These are phyloP conservation scores for Embiotoca jacksoni DNA, from an alignment of 2,113 vertebrate genomes.

Conservation along the genomic window DNA sequence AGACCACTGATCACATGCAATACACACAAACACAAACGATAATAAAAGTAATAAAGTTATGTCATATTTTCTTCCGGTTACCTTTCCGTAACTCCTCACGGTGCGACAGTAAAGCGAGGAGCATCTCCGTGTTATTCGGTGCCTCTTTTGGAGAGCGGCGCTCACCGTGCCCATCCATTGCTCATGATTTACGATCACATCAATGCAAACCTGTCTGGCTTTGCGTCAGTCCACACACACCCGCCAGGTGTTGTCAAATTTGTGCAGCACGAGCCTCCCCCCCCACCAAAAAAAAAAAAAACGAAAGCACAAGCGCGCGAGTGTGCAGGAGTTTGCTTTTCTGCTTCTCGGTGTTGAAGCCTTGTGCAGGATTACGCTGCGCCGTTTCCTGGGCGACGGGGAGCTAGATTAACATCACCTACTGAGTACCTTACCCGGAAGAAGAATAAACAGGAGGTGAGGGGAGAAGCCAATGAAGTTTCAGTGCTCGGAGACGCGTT, in stretches of 20 bases:
- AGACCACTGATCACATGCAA: not conserved
- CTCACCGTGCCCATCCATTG: conserved; percentile 82
- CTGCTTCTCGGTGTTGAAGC: conserved; percentile 43
- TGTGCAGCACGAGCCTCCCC: not conserved
- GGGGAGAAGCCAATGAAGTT: conserved; percentile 30
- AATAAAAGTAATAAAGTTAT: not conserved
- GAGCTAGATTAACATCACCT: conserved; percentile 78
- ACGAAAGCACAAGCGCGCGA: not conserved
- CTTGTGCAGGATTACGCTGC: conserved; percentile 67
- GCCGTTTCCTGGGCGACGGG: conserved; percentile 78
- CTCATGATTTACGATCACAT: conserved; percentile 66
- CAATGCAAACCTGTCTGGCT: not conserved
- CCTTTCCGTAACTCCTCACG: conserved; percentile 87
- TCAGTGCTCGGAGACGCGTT: conserved; percentile 5
- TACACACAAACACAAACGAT: not conserved
- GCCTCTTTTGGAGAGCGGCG: conserved; percentile 74
- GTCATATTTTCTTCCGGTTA: conserved; percentile 50
- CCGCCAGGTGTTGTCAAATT: conserved; percentile 1
- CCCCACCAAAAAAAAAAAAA: too few species aligned
- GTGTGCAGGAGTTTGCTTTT: conserved; percentile 38
- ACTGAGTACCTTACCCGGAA: conserved; percentile 59
- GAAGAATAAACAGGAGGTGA: conserved; percentile 35
- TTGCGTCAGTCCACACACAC: not conserved
- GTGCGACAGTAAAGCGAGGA: conserved; percentile 86
- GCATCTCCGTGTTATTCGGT: conserved; percentile 81